Evolutionary conservation across 2,797 vertebrate genomes (phyloP).

Genomic region (Microctenopoma steveboyesi): DNA sequence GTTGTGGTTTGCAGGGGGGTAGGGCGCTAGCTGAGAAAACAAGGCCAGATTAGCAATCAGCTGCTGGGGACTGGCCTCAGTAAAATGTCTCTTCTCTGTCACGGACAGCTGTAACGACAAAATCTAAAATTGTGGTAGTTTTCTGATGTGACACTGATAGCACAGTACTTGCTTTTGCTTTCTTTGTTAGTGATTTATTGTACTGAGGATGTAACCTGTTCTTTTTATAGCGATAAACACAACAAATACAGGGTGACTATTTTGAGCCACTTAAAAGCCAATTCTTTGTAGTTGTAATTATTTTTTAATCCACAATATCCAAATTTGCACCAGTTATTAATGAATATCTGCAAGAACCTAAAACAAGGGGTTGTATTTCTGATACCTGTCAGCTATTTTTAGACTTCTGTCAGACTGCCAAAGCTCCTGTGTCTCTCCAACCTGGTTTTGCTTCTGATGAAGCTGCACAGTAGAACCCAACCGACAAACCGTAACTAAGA

Average conservation of each 20-base stretch:
- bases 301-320: conserved; percentile 1
- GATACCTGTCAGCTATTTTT: conserved; percentile 62
- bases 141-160: conserved; percentile 41
- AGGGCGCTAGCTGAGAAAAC: conserved; percentile 42
- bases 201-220: conserved; percentile 11
- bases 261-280: conserved; percentile 1
- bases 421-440: conserved; percentile 45
- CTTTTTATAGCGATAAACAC: not conserved
- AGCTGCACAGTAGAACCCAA: conserved; percentile 9
- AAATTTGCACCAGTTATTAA: not conserved
- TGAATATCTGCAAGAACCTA: conserved; percentile 12
- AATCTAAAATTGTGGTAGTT: conserved; percentile 48
- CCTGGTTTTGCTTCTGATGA: conserved; percentile 29
- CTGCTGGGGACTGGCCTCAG: conserved; percentile 45
- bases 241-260: not conserved
- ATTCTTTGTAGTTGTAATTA: conserved; percentile 1
- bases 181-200: conserved; percentile 22
- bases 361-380: conserved; percentile 24
- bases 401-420: conserved; percentile 48
- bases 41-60: conserved; percentile 46
- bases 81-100: conserved; percentile 47
- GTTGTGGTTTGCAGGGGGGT: conserved; percentile 21
- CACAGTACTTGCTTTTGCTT: conserved; percentile 2
- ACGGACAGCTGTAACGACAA: conserved; percentile 51
- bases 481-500: conserved; percentile 20